These are phyloP conservation scores for Pterois miles DNA, from an alignment of 2,797 vertebrate species.

Conservation along the genomic window DNA sequence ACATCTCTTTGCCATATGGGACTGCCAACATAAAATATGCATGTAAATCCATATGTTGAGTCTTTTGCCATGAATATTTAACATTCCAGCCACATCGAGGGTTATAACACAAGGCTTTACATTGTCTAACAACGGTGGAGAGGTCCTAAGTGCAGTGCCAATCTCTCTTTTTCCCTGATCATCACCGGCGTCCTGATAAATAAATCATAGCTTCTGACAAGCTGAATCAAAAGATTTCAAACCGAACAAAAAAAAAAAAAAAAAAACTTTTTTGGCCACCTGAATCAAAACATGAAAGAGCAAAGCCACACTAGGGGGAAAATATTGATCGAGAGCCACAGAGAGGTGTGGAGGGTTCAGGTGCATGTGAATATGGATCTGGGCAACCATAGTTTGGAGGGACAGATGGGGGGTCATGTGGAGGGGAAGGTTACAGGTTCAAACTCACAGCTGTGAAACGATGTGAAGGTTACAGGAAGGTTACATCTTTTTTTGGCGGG, in stretches of 20 bases:
- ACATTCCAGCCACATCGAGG: constrained; percentile 37
- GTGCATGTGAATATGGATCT: constrained; percentile 48
- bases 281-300: constrained; percentile 70
- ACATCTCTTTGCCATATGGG: constrained; percentile 52
- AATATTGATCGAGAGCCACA: constrained; percentile 70
- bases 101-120: constrained; percentile 26
- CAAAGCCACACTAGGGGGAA: constrained; percentile 39
- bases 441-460: constrained; percentile 49
- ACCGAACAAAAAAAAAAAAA: constrained; percentile 31
- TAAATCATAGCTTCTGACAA: constrained; percentile 70
- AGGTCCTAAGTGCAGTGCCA: constrained; percentile 45
- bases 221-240: constrained; percentile 62
- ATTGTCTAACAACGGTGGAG: constrained; percentile 37
- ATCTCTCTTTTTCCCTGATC: constrained; percentile 33
- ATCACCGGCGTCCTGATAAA: constrained; percentile 56
- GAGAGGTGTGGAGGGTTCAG: constrained; percentile 67
- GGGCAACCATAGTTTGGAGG: constrained; percentile 36
- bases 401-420: constrained; percentile 72
- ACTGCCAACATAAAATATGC: constrained; percentile 75
- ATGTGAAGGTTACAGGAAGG: constrained; percentile 41
- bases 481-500: constrained; percentile 29
- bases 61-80: constrained; percentile 78
- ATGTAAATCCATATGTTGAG: constrained; percentile 77
- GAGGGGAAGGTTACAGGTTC: constrained; percentile 67
- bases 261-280: constrained; percentile 53